Conservation (phyloP, 2,797 vertebrate genomes). For the Aeoliscus strigatus region DNA sequence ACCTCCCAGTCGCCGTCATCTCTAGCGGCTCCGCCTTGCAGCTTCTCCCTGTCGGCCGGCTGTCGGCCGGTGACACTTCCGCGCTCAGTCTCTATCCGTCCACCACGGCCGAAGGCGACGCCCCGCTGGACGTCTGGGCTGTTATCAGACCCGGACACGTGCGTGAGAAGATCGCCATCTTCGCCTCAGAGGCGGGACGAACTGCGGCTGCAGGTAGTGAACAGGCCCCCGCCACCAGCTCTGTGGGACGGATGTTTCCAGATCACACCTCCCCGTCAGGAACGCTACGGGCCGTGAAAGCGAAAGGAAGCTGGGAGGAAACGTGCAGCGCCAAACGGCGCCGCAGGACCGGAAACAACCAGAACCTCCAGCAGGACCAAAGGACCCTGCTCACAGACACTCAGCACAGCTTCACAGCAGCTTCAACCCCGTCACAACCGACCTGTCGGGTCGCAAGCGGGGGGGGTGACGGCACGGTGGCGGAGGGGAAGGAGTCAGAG, state of each 20-base stretch:
- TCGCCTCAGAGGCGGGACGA: constrained; percentile 71
- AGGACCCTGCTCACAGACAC: constrained; percentile 34
- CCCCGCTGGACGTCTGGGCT: constrained; percentile 82
- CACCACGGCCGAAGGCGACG: constrained; percentile 70
- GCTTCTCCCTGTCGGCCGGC: too few relatives aligned
- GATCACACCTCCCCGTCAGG: neutral
- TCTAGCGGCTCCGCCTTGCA: constrained; percentile 79
- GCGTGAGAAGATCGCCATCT: constrained; percentile 95
- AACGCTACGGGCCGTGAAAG: constrained; percentile 74
- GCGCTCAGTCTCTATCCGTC: constrained; percentile 16
- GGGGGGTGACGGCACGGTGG: accelerated
- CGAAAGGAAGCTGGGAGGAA: constrained; percentile 86
- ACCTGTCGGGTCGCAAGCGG: accelerated
- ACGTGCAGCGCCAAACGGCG: constrained; percentile 84
- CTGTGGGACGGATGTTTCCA: neutral
- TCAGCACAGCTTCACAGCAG: neutral
- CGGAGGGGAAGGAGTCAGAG: too few relatives aligned
- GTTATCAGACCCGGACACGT: constrained; percentile 96
- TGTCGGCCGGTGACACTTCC: constrained; percentile 38
- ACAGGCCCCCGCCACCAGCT: neutral
- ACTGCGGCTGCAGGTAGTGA: accelerated
- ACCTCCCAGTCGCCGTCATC: constrained; percentile 64
- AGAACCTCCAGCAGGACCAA: constrained; percentile 15
- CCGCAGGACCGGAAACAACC: constrained; percentile 75
- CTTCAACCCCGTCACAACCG: accelerated